Evolutionary conservation across 2,113 vertebrate species (phyloP), one percentile per base, ranked within the genome.

Genomic region (Henicopernis longicauda): DNA sequence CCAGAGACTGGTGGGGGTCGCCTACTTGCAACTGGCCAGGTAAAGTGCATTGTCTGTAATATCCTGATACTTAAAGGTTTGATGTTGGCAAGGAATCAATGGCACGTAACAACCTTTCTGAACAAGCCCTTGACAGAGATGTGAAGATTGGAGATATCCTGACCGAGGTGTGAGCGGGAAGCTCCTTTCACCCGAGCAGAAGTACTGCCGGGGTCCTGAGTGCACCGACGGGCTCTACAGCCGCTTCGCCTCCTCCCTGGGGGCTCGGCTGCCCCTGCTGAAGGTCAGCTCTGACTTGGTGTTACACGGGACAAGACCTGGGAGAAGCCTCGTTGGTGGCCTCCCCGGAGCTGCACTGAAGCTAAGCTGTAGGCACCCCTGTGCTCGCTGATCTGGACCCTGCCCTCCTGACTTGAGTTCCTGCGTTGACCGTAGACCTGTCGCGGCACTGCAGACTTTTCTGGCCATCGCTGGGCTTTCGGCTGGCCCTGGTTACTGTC

Each of bases 201-300:
- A 73, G 29, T 19, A 55, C 29, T 45, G 36, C 42, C 2, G 3
- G 11, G n/a, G 23, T 54, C 38, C 73, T 62, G 79, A 49, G 86
- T 7, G 16, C 72, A 44, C 38, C 49, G 8, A 10, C 0, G 1
- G 74, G 32, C 50, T 89, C 61, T 2, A 5, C n/a, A 55, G 66
- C 18, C 1, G 0, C 47, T 55, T 36, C 0, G 0, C 38, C 22
- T 70, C 42, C 19, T 82, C n/a, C 54, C 49, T 20, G 40, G 11
- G 34, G 32, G 15, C 27, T 67, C 1, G 0, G n/a, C 15, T 54
- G 7, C 32, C 13, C 2, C 44, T 29, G 29, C 6, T 11, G 26
- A 45, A 42, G 32, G 17, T 57, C 49, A 32, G 20, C 17, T 78
- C 54, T 7, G 27, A 38, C 19, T 20, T 26, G 70, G 5, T 45